Evolutionary conservation across 2,888 invertebrate species (phyloP).

Genomic region (Amblyjoppa fuscipennis): DNA sequence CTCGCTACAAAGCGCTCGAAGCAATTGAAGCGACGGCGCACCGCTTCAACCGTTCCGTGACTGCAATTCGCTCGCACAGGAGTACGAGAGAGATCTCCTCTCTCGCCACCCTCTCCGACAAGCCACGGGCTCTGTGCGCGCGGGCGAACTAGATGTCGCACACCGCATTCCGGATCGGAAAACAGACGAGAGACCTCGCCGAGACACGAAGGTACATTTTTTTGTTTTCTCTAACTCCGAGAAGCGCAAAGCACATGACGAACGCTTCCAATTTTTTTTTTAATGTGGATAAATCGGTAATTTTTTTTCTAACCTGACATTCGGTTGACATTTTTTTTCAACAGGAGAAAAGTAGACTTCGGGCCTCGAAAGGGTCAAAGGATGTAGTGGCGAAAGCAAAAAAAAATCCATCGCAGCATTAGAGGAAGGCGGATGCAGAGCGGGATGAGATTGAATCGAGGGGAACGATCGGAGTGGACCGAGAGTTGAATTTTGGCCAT

Average conservation of each 20-base stretch:
- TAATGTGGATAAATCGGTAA: not conserved
- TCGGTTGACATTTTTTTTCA: no score
- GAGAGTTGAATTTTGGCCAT: conserved; percentile 30
- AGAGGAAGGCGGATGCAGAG: not conserved
- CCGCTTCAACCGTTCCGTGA: conserved; percentile 67
- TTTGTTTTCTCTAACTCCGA: not conserved
- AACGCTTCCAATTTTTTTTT: conserved; percentile 15
- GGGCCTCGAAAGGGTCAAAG: not conserved
- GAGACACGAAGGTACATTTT: conserved; percentile 17
- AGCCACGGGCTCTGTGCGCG: conserved; percentile 49
- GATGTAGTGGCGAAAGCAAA: not conserved
- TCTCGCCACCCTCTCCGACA: not conserved
- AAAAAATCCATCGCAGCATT: not conserved
- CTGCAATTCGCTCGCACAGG: conserved; percentile 63
- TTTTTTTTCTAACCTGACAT: not conserved
- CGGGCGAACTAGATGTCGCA: conserved; percentile 52
- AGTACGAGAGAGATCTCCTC: conserved; percentile 16
- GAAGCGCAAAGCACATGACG: conserved; percentile 16
- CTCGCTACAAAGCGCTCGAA: conserved; percentile 71
- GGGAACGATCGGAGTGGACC: conserved; percentile 39
- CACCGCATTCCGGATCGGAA: conserved; percentile 11
- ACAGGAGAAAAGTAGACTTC: not conserved
- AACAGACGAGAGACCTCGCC: conserved; percentile 30
- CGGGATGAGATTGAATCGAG: conserved; percentile 37
- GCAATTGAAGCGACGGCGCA: conserved; percentile 69